These are phyloP conservation scores for Drosophila takahashii DNA, from an alignment of 1,140 invertebrate species.

Conservation along the genomic window DNA sequence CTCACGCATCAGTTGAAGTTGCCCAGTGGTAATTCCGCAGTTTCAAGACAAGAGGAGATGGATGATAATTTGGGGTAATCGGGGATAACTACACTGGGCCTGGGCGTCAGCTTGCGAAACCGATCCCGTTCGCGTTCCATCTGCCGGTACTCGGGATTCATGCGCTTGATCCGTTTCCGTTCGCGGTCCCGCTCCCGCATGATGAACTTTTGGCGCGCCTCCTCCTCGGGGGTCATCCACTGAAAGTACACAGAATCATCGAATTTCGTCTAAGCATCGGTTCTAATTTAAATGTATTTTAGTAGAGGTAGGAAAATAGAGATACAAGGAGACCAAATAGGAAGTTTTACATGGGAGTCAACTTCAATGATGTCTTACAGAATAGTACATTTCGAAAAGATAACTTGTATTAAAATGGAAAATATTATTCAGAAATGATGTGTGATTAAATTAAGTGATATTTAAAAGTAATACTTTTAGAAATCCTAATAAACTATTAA, in stretches of 20 bases:
- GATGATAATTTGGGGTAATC: slow-evolving; percentile 27
- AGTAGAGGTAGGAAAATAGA: not conserved
- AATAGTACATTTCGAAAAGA: not conserved
- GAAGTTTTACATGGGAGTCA: not conserved
- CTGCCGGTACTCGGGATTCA: slow-evolving; percentile 79
- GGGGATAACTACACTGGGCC: slow-evolving; percentile 78
- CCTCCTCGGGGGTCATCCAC: slow-evolving; percentile 81
- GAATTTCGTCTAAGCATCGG: slow-evolving; percentile 5
- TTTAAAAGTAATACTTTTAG: not conserved
- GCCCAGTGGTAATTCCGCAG: slow-evolving; percentile 2
- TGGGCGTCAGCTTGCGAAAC: slow-evolving; percentile 76
- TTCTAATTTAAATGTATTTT: slow-evolving; percentile 2
- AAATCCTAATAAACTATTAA: too few species aligned
- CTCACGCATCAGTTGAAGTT: slow-evolving; percentile 20
- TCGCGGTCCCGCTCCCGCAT: slow-evolving; percentile 77
- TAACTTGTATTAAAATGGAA: not conserved
- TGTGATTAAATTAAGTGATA: too few species aligned
- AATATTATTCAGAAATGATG: not conserved
- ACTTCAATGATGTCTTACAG: slow-evolving; percentile 25
- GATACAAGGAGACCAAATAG: not conserved
- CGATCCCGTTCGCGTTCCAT: slow-evolving; percentile 76
- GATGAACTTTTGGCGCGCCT: slow-evolving; percentile 79
- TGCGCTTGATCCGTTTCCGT: slow-evolving; percentile 74
- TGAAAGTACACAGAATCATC: slow-evolving; percentile 66
- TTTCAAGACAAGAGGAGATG: slow-evolving; percentile 36